Evolutionary conservation across 2,113 vertebrate genomes (phyloP).

Genomic region (Cynocephalus volans): DNA sequence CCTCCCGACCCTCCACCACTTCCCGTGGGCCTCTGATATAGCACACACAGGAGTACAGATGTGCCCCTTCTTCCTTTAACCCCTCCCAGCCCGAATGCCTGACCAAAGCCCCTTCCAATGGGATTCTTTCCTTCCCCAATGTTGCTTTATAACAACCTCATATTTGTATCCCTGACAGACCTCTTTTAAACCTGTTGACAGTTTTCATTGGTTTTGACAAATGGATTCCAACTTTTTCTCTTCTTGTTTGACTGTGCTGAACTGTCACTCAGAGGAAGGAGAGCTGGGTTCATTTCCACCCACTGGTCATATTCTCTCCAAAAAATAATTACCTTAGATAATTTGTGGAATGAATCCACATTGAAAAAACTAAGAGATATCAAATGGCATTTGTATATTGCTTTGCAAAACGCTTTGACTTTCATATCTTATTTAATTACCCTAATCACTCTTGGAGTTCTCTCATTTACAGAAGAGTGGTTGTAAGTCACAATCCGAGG

Average conservation of each 20-base stretch:
- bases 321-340: neutral
- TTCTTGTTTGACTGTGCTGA: neutral
- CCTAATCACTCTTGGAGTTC: neutral
- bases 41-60: neutral
- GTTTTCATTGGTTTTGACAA: conserved; percentile 40
- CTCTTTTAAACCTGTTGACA: neutral
- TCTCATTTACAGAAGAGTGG: neutral
- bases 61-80: neutral
- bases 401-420: conserved; percentile 27
- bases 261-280: neutral
- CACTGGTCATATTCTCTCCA: neutral
- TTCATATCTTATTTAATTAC: neutral
- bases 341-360: neutral
- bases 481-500: neutral
- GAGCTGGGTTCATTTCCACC: neutral
- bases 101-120: neutral
- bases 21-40: neutral
- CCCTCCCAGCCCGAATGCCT: neutral
- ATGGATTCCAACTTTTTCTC: neutral
- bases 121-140: neutral
- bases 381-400: neutral
- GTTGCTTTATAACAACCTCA: neutral
- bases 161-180: neutral
- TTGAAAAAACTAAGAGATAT: neutral
- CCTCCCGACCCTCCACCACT: neutral